Percentiles rank a stretch among this genome's conserved stretches.
Conservation (phyloP, 1,140 invertebrate genomes). For the Pteromalus puparum region DNA sequence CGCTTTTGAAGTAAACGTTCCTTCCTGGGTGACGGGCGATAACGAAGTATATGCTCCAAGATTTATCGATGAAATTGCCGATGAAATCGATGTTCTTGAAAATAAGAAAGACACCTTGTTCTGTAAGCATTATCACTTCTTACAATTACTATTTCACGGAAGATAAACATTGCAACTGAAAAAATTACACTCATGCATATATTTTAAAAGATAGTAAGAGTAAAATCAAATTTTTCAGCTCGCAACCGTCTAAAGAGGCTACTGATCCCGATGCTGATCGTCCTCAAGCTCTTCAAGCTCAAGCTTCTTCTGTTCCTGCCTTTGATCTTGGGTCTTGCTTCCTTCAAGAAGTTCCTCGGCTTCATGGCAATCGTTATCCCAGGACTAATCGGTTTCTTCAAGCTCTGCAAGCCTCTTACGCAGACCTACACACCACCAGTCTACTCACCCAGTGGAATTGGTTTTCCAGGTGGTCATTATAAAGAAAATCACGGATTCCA, state of each 20-base stretch:
- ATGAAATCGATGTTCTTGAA: slow-evolving; percentile 87
- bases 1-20: slow-evolving; percentile 83
- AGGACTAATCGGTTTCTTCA: slow-evolving; percentile 87
- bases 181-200: neutral
- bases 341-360: slow-evolving; percentile 88
- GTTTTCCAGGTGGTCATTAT: slow-evolving; percentile 70
- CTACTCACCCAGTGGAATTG: slow-evolving; percentile 77
- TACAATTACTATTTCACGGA: too few species aligned
- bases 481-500: slow-evolving; percentile 66
- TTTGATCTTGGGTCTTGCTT: slow-evolving; percentile 86
- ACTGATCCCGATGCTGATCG: slow-evolving; percentile 87
- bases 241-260: slow-evolving; percentile 86
- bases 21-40: slow-evolving; percentile 81
- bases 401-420: slow-evolving; percentile 80
- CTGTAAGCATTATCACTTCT: slow-evolving; percentile 79
- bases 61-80: slow-evolving; percentile 88
- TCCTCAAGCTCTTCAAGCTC: slow-evolving; percentile 89
- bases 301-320: slow-evolving; percentile 88
- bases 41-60: slow-evolving; percentile 84
- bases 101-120: slow-evolving; percentile 86
- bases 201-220: neutral
- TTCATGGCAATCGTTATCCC: slow-evolving; percentile 86
- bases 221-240: slow-evolving; percentile 74
- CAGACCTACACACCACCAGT: slow-evolving; percentile 69
- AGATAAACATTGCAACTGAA: neutral